These are phyloP conservation scores for Euschistus heros DNA, from an alignment of 1,140 invertebrate genomes.

Conservation along the genomic window DNA sequence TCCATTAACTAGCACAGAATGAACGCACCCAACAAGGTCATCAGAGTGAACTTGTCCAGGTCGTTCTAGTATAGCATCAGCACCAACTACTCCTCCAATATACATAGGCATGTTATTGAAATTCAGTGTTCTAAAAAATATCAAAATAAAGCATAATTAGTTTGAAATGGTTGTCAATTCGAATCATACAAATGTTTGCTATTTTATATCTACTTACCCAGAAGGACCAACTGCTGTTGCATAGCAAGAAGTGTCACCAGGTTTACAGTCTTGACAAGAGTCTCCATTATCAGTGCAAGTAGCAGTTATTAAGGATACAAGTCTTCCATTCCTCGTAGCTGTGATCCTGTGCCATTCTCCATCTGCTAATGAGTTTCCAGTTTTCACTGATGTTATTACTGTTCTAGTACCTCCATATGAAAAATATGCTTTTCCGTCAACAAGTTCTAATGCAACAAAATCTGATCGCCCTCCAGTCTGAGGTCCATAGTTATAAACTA, in stretches of 20 bases:
- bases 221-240: slow-evolving; percentile 71
- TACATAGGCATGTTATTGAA: slow-evolving; percentile 80
- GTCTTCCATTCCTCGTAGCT: slow-evolving; percentile 75
- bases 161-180: not conserved
- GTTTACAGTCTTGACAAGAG: slow-evolving; percentile 70
- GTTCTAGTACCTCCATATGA: slow-evolving; percentile 80
- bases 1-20: slow-evolving; percentile 80
- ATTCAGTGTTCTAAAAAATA: slow-evolving; percentile 66
- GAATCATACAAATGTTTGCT: too few species aligned
- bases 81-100: slow-evolving; percentile 71
- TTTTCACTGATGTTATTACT: slow-evolving; percentile 65
- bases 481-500: slow-evolving; percentile 81
- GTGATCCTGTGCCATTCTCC: slow-evolving; percentile 86
- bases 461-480: slow-evolving; percentile 80
- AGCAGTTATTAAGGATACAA: slow-evolving; percentile 71
- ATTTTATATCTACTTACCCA: slow-evolving; percentile 47
- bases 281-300: slow-evolving; percentile 74
- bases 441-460: slow-evolving; percentile 81
- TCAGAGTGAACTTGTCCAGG: slow-evolving; percentile 81
- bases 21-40: slow-evolving; percentile 85
- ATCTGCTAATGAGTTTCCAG: slow-evolving; percentile 58
- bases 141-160: slow-evolving; percentile 27
- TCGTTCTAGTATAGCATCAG: slow-evolving; percentile 72
- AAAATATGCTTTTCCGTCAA: slow-evolving; percentile 70
- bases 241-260: slow-evolving; percentile 68